Base-by-base conservation (phyloP, 2,113 vertebrate species). In the Perca flavescens region DNA sequence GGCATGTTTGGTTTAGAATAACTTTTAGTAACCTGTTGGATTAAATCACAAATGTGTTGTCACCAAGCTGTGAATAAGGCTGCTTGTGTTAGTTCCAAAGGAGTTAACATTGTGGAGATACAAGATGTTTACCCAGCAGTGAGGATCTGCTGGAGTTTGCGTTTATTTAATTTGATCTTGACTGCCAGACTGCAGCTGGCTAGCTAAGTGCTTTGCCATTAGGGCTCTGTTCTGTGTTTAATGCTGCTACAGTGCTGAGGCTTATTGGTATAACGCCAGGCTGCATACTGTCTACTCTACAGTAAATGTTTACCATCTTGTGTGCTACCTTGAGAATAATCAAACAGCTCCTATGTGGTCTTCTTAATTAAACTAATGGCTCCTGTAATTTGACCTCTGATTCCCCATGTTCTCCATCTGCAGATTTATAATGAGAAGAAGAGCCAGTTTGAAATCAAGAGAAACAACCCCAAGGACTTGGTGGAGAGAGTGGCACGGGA, bases 351-450 rank as follows among this genome's bases (percentile, higher is more conserved):
- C 73, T 80, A 34, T 58, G 72, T 63, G 68, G 85, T 75, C 56
- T 58, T 76, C 68, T 82, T 83, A 77, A 88, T 88, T 83, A 89
- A 85, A 68, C 70, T 58, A 85, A 89, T 82, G 75, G 67, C 72
- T 66, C 4, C 47, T 19, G 31, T 86, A 73, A 87, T 70, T 52
- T 84, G 65, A 85, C 65, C 78, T 81, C 46, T 86, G 73, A 76
- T 84, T 77, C 43, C 19, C n/a, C 40, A 4, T 78, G 77, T 80
- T 90, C 22, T 89, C 92, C 90, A 54, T 80, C 79, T 91, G 87
- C 95, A 99, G 98, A 98, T 99, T 93, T 99, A 99, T 86, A 96
- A 93, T 78, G 98, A 99, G 83, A 99, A 99, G 86, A 96, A 94
- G 91, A 98, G 97, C 92, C 96, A 97, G 84, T 99, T 99, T 89